These are phyloP conservation scores for Belonocnema kinseyi DNA, from an alignment of 1,140 invertebrate genomes.

Conservation along the genomic window DNA sequence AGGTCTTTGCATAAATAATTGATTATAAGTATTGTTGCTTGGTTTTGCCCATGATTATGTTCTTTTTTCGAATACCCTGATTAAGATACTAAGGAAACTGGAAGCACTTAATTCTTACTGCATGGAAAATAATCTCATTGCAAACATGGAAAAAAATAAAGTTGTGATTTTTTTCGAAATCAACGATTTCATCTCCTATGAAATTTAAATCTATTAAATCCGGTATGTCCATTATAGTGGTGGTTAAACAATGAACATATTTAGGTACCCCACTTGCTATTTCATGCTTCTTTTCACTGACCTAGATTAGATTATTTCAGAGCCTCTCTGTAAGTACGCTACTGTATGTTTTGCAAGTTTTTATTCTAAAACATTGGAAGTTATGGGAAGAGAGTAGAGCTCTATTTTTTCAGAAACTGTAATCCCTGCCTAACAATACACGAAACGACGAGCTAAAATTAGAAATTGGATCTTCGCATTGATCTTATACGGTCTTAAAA, in stretches of 20 bases:
- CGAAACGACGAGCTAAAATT: too few species aligned
- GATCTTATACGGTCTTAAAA: too few species aligned
- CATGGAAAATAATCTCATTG: not conserved
- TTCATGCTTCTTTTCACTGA: too few species aligned
- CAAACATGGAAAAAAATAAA: not conserved
- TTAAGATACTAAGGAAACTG: not conserved
- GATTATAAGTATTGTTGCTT: not conserved
- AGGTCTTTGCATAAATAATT: not conserved
- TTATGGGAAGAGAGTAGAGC: too few species aligned
- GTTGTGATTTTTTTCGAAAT: not conserved
- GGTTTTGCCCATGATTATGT: constrained; percentile 5
- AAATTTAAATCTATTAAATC: not conserved
- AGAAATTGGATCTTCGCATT: too few species aligned
- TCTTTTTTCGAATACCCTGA: not conserved
- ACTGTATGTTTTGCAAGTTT: too few species aligned
- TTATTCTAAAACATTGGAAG: too few species aligned
- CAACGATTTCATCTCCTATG: not conserved
- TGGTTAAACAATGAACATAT: too few species aligned
- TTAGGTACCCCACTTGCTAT: too few species aligned
- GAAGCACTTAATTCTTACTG: not conserved
- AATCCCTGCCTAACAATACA: too few species aligned
- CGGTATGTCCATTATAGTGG: not conserved
- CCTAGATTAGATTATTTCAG: not conserved
- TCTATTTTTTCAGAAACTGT: too few species aligned
- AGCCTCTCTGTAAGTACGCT: not conserved